phyloP scores from a whole-genome alignment of 2,113 vertebrate genomes.

The Pachycephala philippinensis region DNA sequence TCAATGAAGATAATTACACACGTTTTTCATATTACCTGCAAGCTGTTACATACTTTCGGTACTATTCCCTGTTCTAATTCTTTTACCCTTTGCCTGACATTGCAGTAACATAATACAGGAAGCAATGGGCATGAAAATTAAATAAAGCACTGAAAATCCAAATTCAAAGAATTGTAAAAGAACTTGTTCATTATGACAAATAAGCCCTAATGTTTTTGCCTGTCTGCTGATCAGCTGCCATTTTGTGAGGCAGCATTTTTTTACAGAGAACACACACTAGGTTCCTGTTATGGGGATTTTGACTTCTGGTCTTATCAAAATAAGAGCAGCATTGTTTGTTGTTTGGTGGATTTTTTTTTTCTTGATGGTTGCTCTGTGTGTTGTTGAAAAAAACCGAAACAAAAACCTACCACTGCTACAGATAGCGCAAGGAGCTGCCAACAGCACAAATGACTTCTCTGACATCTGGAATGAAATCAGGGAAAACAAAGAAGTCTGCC shows the following conservation, averaged over 20 bases:
- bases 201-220: not conserved
- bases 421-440: not conserved
- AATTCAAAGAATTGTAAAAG: not conserved
- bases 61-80: not conserved
- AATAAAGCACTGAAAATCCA: not conserved
- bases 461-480: constrained; percentile 38
- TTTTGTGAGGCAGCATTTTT: not conserved
- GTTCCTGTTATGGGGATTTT: not conserved
- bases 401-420: not conserved
- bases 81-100: not conserved
- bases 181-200: not conserved
- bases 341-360: not conserved
- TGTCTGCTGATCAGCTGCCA: not conserved
- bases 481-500: constrained; percentile 3
- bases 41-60: not conserved
- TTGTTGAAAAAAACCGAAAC: not conserved
- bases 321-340: not conserved
- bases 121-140: not conserved
- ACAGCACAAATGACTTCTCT: constrained; percentile 8
- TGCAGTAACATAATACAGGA: not conserved
- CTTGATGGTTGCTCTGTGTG: not conserved
- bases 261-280: not conserved
- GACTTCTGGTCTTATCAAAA: not conserved
- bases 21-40: not conserved
- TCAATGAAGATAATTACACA: not conserved